Evolutionary conservation across 1,140 invertebrate genomes (phyloP).

Genomic region (Scaptomyza pallida): DNA sequence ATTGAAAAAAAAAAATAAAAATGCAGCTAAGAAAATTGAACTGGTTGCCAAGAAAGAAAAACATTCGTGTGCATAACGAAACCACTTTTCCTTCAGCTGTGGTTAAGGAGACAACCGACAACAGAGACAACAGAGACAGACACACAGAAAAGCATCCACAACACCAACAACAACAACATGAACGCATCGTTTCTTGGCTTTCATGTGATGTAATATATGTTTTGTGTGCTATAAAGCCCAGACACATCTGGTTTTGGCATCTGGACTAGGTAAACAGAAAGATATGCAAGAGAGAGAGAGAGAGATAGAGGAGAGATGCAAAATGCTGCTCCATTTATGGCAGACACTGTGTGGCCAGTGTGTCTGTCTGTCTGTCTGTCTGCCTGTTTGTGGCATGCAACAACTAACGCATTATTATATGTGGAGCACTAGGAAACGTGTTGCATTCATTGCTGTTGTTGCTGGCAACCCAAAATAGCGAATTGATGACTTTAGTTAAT

Average conservation of each 20-base stretch:
- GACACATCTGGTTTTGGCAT: conserved; percentile 35
- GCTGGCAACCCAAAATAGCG: not conserved
- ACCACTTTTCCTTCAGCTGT: conserved; percentile 57
- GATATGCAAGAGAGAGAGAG: not conserved
- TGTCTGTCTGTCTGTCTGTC: conserved; percentile 3
- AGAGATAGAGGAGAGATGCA: not conserved
- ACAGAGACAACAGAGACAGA: conserved; percentile 22
- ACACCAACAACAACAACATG: conserved; percentile 26
- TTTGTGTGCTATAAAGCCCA: conserved; percentile 55
- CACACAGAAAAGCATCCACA: too few species aligned
- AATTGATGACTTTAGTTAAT: conserved; percentile 22
- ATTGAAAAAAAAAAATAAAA: conserved; percentile 5
- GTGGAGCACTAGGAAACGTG: conserved; percentile 74
- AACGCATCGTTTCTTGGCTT: conserved; percentile 66
- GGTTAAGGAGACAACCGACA: conserved; percentile 44
- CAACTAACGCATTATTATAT: conserved; percentile 62
- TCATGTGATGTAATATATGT: conserved; percentile 74
- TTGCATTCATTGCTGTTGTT: conserved; percentile 6
- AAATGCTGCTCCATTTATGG: conserved; percentile 69
- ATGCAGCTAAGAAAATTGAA: conserved; percentile 37
- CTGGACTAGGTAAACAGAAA: conserved; percentile 14
- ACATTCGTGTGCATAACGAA: conserved; percentile 61
- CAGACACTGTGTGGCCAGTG: conserved; percentile 53
- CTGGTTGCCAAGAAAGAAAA: conserved; percentile 45
- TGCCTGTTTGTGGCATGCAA: conserved; percentile 41